These are phyloP conservation scores for Phytoseiulus persimilis DNA, from an alignment of 2,888 invertebrate species.

Conservation along the genomic window DNA sequence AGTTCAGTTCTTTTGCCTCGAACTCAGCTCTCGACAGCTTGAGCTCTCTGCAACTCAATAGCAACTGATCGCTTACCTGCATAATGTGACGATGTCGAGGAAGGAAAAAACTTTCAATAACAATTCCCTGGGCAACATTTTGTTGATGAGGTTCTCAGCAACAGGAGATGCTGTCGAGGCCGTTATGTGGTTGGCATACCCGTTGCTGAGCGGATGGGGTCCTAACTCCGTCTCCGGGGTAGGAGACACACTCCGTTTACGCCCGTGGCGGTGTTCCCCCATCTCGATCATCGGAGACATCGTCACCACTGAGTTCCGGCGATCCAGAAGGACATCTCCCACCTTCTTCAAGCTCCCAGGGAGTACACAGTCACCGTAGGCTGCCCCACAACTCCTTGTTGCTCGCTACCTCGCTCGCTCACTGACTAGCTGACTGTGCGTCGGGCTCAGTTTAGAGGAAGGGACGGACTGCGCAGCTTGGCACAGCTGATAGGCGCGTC, in stretches of 20 bases:
- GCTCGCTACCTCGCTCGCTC: not conserved
- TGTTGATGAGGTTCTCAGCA: conserved; percentile 80
- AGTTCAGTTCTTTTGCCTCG: no score
- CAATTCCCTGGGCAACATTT: conserved; percentile 91
- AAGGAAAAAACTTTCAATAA: conserved; percentile 86
- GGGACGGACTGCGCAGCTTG: not conserved
- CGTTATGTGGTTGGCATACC: not conserved
- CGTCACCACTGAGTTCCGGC: not conserved
- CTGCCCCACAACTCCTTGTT: not conserved
- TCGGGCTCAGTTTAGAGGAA: not conserved
- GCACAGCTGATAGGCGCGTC: not conserved
- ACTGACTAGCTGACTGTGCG: not conserved
- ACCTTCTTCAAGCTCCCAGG: not conserved
- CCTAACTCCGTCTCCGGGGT: not conserved
- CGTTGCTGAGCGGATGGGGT: conserved; percentile 13
- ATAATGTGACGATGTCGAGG: conserved; percentile 86
- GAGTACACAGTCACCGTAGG: not conserved
- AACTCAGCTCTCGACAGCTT: not conserved
- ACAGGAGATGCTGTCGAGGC: conserved; percentile 51
- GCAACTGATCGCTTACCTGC: conserved; percentile 52
- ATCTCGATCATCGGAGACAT: conserved; percentile 15
- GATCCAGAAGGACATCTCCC: not conserved
- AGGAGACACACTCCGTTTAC: conserved; percentile 19
- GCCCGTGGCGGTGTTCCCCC: conserved; percentile 20
- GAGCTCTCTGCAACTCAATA: not conserved